Evolutionary conservation across 2,113 vertebrate genomes (phyloP).

Genomic region (Parus major): DNA sequence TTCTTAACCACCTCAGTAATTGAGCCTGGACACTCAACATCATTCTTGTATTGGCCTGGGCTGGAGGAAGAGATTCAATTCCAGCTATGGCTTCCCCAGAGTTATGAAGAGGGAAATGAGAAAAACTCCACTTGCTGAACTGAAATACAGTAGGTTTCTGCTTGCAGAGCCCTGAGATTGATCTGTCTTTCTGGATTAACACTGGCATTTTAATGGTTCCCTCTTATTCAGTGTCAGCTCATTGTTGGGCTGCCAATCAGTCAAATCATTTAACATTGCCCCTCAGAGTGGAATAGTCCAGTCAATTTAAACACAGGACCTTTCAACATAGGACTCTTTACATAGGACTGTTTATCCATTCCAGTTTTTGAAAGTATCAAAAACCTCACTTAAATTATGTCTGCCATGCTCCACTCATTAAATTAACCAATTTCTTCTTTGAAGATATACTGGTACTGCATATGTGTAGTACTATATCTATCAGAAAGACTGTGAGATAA

Average conservation of each 20-base stretch:
- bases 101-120: background rate
- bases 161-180: background rate
- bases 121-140: background rate
- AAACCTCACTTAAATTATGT: background rate
- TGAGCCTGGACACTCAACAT: background rate
- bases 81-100: background rate
- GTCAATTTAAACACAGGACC: background rate
- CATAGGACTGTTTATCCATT: background rate
- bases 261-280: background rate
- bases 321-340: background rate
- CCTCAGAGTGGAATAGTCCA: background rate
- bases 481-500: background rate
- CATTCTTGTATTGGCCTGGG: background rate
- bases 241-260: background rate
- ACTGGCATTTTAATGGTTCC: background rate
- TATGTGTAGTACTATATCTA: background rate
- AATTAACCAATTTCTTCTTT: background rate
- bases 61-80: background rate
- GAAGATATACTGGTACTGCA: fast-evolving
- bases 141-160: background rate
- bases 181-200: background rate
- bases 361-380: background rate
- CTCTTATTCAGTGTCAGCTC: background rate
- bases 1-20: background rate
- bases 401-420: background rate